Percentiles rank a stretch among this genome's conserved stretches.
Evolutionary conservation across 2,888 invertebrate genomes (phyloP).

Genomic region (Labia minor): DNA sequence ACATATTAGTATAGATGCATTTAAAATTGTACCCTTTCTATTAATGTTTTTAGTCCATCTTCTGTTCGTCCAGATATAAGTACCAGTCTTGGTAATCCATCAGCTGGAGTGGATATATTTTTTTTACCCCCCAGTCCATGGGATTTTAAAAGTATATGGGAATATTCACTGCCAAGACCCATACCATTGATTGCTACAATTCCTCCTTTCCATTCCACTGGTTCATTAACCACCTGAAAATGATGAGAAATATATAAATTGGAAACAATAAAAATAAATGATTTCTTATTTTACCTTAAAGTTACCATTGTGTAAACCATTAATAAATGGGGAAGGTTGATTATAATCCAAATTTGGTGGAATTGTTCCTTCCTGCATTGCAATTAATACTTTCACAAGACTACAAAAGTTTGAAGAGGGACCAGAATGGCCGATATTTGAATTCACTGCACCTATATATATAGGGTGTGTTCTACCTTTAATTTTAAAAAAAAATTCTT

Average conservation of each 20-base stretch:
- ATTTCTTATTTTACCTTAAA: slow-evolving; percentile 28
- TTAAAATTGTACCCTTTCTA: slow-evolving; percentile 27
- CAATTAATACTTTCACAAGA: slow-evolving; percentile 37
- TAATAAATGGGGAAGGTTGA: slow-evolving; percentile 27
- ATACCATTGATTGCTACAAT: slow-evolving; percentile 45
- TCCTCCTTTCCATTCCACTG: slow-evolving; percentile 38
- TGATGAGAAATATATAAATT: background rate
- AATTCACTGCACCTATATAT: slow-evolving; percentile 48
- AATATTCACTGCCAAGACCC: slow-evolving; percentile 44
- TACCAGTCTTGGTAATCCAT: slow-evolving; percentile 33
- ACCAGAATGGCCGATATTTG: slow-evolving; percentile 51
- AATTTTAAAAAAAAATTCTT: slow-evolving; percentile 37
- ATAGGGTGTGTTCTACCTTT: slow-evolving; percentile 42
- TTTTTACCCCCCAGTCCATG: background rate
- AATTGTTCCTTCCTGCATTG: slow-evolving; percentile 29
- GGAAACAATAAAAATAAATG: background rate
- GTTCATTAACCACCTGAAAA: slow-evolving; percentile 35
- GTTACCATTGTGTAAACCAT: slow-evolving; percentile 27
- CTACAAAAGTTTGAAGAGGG: slow-evolving; percentile 38
- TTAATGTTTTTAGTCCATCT: slow-evolving; percentile 34
- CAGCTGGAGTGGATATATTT: background rate
- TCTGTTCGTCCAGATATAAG: slow-evolving; percentile 40
- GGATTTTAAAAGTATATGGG: slow-evolving; percentile 36
- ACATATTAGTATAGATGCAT: too few relatives aligned
- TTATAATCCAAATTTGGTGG: slow-evolving; percentile 30